Percentiles rank a stretch among this genome's conserved stretches.
phyloP scores from a whole-genome alignment of 2,888 invertebrate genomes.

The Hyposoter didymator region DNA sequence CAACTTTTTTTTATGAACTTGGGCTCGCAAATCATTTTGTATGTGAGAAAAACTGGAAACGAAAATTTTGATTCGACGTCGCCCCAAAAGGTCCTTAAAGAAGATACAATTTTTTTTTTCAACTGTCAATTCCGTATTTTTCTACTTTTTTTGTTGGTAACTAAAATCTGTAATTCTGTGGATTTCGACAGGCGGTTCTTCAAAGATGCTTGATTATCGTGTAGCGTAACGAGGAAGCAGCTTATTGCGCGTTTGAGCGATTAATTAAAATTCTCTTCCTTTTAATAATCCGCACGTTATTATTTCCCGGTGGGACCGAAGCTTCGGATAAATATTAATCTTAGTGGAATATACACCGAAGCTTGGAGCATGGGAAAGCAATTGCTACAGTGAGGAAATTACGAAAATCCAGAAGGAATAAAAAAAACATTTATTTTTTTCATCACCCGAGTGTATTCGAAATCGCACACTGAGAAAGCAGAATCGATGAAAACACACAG shows the following conservation, averaged over 20 bases:
- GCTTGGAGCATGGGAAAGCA: not conserved
- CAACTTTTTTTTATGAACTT: no score
- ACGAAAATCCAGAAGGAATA: not conserved
- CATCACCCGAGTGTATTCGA: not conserved
- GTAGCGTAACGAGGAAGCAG: not conserved
- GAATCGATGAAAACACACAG: not conserved
- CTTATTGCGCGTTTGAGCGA: not conserved
- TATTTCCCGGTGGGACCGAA: not conserved
- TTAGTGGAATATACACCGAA: not conserved
- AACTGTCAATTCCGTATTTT: no score
- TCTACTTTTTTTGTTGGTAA: not conserved
- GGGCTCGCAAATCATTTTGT: no score
- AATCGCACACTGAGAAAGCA: not conserved
- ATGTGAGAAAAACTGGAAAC: no score
- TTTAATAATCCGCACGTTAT: slow-evolving; percentile 1
- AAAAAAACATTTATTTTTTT: not conserved
- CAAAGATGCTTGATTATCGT: not conserved
- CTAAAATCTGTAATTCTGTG: not conserved
- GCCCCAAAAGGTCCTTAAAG: no score
- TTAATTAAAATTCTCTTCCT: not conserved
- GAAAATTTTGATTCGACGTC: no score
- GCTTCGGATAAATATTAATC: slow-evolving; percentile 15
- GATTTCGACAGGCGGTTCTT: not conserved
- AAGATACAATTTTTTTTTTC: no score
- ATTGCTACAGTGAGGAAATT: not conserved